Percentiles rank a stretch among this genome's conserved stretches.
Evolutionary conservation across 2,797 vertebrate genomes (phyloP).

Genomic region (Helostoma temminkii): DNA sequence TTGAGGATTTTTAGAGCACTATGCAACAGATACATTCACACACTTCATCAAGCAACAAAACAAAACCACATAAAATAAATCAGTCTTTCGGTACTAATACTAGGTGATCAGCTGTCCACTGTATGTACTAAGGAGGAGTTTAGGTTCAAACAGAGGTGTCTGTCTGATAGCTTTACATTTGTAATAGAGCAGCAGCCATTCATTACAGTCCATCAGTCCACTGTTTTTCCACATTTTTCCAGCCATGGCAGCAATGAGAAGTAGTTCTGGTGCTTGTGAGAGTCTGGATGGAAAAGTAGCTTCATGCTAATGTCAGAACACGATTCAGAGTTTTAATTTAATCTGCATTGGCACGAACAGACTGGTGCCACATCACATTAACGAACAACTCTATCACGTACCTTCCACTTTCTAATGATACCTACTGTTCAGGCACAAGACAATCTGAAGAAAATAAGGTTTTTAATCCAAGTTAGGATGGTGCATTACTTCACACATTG

Average conservation of each 20-base stretch:
- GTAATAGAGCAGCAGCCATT: constrained; percentile 10
- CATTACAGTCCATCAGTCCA: background rate
- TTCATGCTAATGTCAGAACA: background rate
- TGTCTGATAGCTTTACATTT: constrained; percentile 32
- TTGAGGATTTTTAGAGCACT: background rate
- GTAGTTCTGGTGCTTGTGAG: constrained; percentile 1
- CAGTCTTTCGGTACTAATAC: background rate
- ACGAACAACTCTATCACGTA: background rate
- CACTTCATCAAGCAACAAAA: background rate
- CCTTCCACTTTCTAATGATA: background rate
- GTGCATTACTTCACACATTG: background rate
- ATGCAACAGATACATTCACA: background rate
- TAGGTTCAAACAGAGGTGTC: constrained; percentile 14
- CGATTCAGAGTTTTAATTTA: background rate
- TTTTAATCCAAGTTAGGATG: background rate
- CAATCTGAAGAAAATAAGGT: constrained; percentile 8
- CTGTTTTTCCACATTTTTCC: background rate
- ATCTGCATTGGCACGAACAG: background rate
- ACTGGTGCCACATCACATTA: background rate
- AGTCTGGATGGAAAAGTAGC: background rate
- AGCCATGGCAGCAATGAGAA: background rate
- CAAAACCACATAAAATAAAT: background rate
- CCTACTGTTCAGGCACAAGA: constrained; percentile 18
- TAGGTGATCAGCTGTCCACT: background rate
- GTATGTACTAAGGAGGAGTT: constrained; percentile 6